Evolutionary conservation across 2,797 vertebrate genomes (phyloP), one percentile per base, ranked within the genome.

Genomic region (Orientallactaga sibirica): DNA sequence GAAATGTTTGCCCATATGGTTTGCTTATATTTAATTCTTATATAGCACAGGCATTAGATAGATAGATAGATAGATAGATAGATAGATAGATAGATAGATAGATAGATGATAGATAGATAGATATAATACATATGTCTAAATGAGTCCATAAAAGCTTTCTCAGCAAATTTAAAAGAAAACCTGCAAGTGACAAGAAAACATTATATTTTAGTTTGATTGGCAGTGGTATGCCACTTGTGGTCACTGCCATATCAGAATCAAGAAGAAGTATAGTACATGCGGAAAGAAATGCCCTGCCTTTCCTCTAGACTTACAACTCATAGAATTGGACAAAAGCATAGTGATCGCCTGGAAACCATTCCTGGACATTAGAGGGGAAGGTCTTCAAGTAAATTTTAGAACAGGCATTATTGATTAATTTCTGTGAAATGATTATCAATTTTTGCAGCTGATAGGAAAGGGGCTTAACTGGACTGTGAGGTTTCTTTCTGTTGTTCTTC

Each of bases 11-110:
- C 55, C 43, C 48, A 43, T 25, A 19, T 80, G 43, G 67, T 90
- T 85, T 90, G 22, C 19, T 88, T 62, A 77, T 58, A 90, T 90
- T 93, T 90, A 18, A 25, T 66, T 48, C 5, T 15, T 74, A 27
- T 73, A 16, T 7, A 48, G 52, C 16, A 25, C 58, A 74, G 24
- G 76, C 25, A 33, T 82, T 27, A 62, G 62, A 70, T 22, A 88
- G 22, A 61, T 48, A 58, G 43, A 67, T 66, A 4, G 33, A 37
- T 37, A 37, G 33, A 37, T 37, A 37, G 33, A 37, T 37, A 37
- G 33, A 37, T 37, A 37, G 33, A 37, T 37, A 37, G 33, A 37
- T 37, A 37, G 33, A 37, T 37, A 37, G 33, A 37, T 37, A 37
- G 33, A 37, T 37, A 37, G 33, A 37, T 37, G 33, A 37, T 37